phyloP scores from a whole-genome alignment of 2,888 invertebrate species.

The Coleophora deauratella region DNA sequence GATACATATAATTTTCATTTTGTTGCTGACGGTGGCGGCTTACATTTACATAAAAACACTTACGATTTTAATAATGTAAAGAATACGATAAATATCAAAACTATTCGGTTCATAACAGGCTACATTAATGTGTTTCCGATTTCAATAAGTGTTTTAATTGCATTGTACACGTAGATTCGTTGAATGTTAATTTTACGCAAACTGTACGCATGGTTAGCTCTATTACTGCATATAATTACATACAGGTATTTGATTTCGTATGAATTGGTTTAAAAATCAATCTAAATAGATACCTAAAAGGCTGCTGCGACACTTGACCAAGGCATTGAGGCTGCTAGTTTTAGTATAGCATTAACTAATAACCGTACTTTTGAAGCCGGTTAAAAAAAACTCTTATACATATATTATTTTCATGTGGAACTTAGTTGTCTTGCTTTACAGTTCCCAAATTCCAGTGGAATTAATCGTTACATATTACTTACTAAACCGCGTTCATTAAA shows the following conservation, averaged over 20 bases:
- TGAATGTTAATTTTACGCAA: slow-evolving; percentile 31
- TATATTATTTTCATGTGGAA: too few species aligned
- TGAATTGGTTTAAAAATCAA: background rate
- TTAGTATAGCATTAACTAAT: too few species aligned
- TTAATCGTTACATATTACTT: too few species aligned
- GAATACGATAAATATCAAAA: slow-evolving; percentile 14
- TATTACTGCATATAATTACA: background rate
- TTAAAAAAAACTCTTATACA: too few species aligned
- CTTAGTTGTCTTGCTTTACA: too few species aligned
- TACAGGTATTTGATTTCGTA: too few species aligned
- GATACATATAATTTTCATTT: background rate
- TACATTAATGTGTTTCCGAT: slow-evolving; percentile 31
- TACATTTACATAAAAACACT: too few species aligned
- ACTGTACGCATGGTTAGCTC: slow-evolving; percentile 8
- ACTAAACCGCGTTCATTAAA: too few species aligned
- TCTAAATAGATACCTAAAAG: background rate
- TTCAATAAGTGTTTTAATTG: slow-evolving; percentile 31
- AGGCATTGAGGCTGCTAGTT: too few species aligned
- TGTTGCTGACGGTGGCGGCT: background rate
- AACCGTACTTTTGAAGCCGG: too few species aligned
- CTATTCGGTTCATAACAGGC: slow-evolving; percentile 18
- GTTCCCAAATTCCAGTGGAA: too few species aligned
- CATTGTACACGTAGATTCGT: slow-evolving; percentile 23
- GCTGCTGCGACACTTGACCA: too few species aligned
- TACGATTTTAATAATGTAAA: background rate